Conservation (phyloP, 1,140 invertebrate species). For the Heterodera schachtii region DNA sequence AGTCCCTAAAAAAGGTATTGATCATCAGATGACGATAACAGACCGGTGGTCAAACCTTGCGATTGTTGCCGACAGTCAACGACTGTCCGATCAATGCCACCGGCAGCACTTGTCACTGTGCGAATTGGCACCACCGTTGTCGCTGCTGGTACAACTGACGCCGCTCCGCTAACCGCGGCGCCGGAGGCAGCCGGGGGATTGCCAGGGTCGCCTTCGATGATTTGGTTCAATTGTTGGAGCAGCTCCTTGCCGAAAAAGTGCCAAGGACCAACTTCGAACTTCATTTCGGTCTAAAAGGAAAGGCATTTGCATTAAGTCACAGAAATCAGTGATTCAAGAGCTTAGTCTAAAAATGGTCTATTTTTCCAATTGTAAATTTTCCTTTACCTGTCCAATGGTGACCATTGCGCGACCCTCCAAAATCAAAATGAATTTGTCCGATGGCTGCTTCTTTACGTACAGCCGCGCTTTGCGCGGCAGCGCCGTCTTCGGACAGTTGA, state of each 20-base stretch:
- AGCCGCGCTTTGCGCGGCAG: constrained; percentile 57
- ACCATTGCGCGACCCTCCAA: constrained; percentile 62
- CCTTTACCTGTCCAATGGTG: constrained; percentile 58
- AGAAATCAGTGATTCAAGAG: background rate
- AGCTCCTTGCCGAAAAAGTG: constrained; percentile 61
- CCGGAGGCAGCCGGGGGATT: background rate
- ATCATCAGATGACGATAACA: background rate
- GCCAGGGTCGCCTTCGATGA: constrained; percentile 27
- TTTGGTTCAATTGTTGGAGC: constrained; percentile 47
- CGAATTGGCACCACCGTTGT: background rate
- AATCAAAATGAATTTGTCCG: constrained; percentile 63
- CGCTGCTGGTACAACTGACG: constrained; percentile 19
- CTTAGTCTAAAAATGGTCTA: background rate
- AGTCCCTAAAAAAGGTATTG: background rate
- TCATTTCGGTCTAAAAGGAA: constrained; percentile 54
- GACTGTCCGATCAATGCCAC: background rate
- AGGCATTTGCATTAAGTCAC: background rate
- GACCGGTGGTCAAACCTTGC: constrained; percentile 10
- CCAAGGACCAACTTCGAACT: constrained; percentile 64
- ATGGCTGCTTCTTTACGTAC: constrained; percentile 58
- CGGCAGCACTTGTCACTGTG: background rate
- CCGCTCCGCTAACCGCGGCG: constrained; percentile 18
- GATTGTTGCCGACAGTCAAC: background rate
- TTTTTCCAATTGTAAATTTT: background rate
- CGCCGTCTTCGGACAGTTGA: constrained; percentile 51